Evolutionary conservation across 2,797 vertebrate species (phyloP), one percentile per base, ranked within the genome.

Genomic region (Chanos chanos): DNA sequence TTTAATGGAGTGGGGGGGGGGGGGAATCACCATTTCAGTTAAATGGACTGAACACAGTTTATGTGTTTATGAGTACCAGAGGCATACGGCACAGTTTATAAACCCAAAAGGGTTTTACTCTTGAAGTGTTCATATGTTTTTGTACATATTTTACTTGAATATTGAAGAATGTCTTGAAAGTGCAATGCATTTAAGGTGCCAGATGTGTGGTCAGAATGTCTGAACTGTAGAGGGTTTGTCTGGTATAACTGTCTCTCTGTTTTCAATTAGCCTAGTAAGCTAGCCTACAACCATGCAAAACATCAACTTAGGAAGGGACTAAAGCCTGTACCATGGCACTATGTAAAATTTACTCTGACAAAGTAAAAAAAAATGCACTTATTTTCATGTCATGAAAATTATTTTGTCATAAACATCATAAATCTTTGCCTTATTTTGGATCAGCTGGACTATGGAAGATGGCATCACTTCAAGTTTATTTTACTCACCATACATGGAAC

Each of bases 51-150:
- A n/a, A 21, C 27, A n/a, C 44, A 13, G n/a, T n/a, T n/a, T n/a
- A n/a, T n/a, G n/a, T n/a, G n/a, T n/a, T n/a, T n/a, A n/a, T n/a
- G n/a, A n/a, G n/a, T n/a, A n/a, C 25, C 33, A 49, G 10, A 52
- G 7, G 43, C 60, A 34, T 2, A 71, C 18, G 12, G 3, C 15
- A 18, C 21, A 49, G 56, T 24, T 49, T 18, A 54, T 30, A 19
- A 33, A 33, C 4, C n/a, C 28, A 7, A 10, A 36, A 41, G 54
- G 41, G 68, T 37, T 52, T 74, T 68, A 76, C 61, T 74, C 67
- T 71, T 74, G 73, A 30, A 62, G 30, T 56, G 22, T 74, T 54
- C 58, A 21, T 75, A 64, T 67, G 66, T 75, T 73, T 81, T 77
- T 71, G 56, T 71, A 77, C 48, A 53, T 67, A 75, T 66, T 73